These are phyloP conservation scores for Cichladusa arquata DNA, from an alignment of 2,113 vertebrate species.

Conservation along the genomic window DNA sequence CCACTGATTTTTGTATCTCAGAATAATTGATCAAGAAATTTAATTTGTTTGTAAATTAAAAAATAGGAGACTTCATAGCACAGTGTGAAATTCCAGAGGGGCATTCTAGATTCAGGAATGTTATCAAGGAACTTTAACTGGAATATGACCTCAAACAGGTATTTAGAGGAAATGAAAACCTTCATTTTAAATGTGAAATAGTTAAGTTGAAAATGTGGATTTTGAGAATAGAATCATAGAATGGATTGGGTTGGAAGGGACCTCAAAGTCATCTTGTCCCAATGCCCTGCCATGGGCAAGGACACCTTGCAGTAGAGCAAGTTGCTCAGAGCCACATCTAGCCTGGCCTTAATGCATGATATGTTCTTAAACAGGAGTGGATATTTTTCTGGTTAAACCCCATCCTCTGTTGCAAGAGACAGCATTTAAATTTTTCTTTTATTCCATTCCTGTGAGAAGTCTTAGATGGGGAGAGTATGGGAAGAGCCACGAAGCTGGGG, in stretches of 20 bases:
- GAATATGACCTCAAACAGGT: neutral
- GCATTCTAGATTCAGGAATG: neutral
- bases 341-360: neutral
- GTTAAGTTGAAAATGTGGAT: neutral
- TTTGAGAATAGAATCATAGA: neutral
- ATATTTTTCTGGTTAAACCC: neutral
- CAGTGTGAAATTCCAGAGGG: neutral
- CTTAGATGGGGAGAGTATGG: neutral
- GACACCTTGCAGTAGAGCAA: neutral
- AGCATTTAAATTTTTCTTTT: neutral
- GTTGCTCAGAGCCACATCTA: neutral
- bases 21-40: neutral
- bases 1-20: neutral
- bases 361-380: neutral
- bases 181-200: neutral
- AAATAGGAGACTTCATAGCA: neutral
- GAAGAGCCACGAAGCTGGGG: accelerated
- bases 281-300: neutral
- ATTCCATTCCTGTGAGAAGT: neutral
- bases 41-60: neutral
- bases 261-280: neutral
- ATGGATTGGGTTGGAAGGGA: neutral
- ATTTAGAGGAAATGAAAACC: neutral
- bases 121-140: neutral
- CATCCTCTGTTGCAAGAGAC: neutral